These are phyloP conservation scores for Bufo bufo DNA, from an alignment of 2,113 vertebrate genomes.

Conservation along the genomic window DNA sequence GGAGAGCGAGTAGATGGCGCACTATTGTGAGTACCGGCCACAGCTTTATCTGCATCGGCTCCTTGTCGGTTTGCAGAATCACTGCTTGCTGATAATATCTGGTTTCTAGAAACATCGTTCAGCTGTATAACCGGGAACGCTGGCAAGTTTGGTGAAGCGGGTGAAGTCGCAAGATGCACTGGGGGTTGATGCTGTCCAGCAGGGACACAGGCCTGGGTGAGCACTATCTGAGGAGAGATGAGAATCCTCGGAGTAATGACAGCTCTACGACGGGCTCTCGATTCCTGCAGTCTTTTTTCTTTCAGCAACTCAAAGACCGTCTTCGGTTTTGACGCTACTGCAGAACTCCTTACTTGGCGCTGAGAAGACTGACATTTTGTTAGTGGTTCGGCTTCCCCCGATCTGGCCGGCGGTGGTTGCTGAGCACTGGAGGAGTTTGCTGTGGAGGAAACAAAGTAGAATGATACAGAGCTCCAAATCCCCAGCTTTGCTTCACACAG, in stretches of 20 bases:
- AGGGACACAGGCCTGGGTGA: background rate
- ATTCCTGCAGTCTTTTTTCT: constrained; percentile 64
- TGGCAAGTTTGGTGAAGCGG: background rate
- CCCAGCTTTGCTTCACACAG: too few relatives aligned
- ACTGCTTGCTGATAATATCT: background rate
- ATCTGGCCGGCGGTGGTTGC: background rate
- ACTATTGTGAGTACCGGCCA: background rate
- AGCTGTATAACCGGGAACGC: constrained; percentile 46
- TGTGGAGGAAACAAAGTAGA: background rate
- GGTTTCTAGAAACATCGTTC: background rate
- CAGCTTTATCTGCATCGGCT: background rate
- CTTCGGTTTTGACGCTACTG: constrained; percentile 66
- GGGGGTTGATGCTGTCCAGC: background rate
- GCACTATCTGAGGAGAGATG: background rate
- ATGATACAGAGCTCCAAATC: too few relatives aligned
- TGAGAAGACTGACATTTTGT: background rate
- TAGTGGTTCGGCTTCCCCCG: too few relatives aligned
- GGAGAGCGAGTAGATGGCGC: background rate
- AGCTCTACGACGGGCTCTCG: constrained; percentile 43
- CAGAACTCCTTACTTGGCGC: background rate
- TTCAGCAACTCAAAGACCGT: constrained; percentile 73
- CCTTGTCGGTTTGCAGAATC: background rate
- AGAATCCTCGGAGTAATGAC: constrained; percentile 62
- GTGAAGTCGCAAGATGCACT: background rate
- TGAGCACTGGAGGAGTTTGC: background rate